These are phyloP conservation scores for Plebejus argus DNA, from an alignment of 2,888 invertebrate genomes.

Conservation along the genomic window DNA sequence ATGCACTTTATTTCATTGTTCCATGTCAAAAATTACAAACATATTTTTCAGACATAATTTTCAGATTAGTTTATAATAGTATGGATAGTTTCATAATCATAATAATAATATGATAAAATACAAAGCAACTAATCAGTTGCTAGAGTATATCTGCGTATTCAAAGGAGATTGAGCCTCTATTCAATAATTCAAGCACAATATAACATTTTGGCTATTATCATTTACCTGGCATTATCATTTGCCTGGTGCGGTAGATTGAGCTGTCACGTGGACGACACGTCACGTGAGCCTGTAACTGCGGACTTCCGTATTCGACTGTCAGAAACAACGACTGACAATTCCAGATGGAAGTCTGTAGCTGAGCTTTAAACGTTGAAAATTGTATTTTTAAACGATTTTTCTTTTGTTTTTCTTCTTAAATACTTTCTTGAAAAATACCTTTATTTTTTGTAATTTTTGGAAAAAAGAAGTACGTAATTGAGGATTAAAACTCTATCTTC, in stretches of 20 bases:
- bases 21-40: no score
- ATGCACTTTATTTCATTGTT: no score
- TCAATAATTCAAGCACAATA: not conserved
- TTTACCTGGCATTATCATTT: not conserved
- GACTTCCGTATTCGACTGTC: not conserved
- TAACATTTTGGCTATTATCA: conserved; percentile 14
- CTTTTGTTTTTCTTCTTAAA: no score
- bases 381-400: no score
- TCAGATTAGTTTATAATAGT: no score
- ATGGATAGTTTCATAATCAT: no score
- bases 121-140: not conserved
- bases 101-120: not conserved
- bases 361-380: not conserved
- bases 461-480: no score
- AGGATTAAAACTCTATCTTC: no score
- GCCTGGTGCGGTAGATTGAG: not conserved
- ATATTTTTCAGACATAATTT: no score
- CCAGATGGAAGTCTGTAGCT: not conserved
- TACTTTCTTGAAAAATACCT: no score
- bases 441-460: no score
- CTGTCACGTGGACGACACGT: conserved; percentile 6
- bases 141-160: no score
- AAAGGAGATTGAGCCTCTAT: conserved; percentile 2
- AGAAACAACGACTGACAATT: not conserved
- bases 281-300: not conserved